Conservation (phyloP, 2,888 invertebrate species). For the Cancer borealis region DNA sequence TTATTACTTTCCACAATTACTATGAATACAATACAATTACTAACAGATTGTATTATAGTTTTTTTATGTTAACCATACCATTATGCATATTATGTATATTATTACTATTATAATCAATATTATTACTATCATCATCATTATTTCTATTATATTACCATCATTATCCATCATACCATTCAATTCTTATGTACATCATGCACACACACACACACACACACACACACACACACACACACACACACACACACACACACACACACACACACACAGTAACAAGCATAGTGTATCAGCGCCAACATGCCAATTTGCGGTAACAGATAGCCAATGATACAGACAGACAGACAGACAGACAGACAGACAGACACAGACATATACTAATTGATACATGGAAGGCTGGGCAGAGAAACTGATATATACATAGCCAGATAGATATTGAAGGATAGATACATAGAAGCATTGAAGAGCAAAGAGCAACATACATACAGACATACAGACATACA, state of each 20-base stretch:
- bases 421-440: background rate
- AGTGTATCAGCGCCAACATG: background rate
- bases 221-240: constrained; percentile 11
- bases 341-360: background rate
- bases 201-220: background rate
- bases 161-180: background rate
- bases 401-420: background rate
- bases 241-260: constrained; percentile 20
- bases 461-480: too few relatives aligned
- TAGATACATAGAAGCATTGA: background rate
- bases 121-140: background rate
- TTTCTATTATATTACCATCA: background rate
- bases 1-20: background rate
- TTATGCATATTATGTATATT: background rate
- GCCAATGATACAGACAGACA: background rate
- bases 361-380: background rate
- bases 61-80: background rate
- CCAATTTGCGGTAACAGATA: constrained; percentile 20
- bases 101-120: background rate
- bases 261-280: background rate
- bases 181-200: background rate
- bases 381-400: background rate
- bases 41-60: background rate
- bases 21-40: background rate
- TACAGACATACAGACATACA: background rate